Percentiles rank a stretch among this genome's conserved stretches.
Conservation (phyloP, 2,113 vertebrate species). For the Rhabdomys dilectus region DNA sequence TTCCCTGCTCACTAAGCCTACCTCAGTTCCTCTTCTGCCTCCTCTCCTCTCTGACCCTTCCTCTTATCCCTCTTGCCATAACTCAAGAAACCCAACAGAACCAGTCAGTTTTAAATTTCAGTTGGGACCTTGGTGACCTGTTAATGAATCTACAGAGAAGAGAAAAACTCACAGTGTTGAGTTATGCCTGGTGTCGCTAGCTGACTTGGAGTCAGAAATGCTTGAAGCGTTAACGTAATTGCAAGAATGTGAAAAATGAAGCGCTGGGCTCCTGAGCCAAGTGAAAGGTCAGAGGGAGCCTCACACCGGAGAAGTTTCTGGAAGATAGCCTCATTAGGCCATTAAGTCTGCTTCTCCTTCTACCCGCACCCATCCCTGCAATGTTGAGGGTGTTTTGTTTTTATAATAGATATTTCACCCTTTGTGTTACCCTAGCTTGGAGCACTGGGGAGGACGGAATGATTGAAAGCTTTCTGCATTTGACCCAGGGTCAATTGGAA, state of each 20-base stretch:
- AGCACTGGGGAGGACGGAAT: background rate
- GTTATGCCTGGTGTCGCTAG: conserved; percentile 94
- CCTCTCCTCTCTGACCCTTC: conserved; percentile 66
- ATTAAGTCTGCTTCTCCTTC: conserved; percentile 92
- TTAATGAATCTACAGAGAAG: conserved; percentile 93
- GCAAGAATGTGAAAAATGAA: conserved; percentile 99
- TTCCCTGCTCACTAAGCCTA: conserved; percentile 73
- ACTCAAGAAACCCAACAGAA: conserved; percentile 91
- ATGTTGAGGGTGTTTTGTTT: conserved; percentile 82
- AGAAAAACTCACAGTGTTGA: conserved; percentile 92
- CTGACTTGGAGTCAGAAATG: conserved; percentile 96
- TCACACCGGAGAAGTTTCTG: conserved; percentile 97
- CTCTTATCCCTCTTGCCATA: conserved; percentile 83
- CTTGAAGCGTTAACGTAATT: conserved; percentile 99
- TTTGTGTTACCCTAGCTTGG: conserved; percentile 70
- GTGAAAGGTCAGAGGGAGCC: conserved; percentile 96
- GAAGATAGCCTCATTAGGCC: conserved; percentile 98
- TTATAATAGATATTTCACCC: conserved; percentile 82
- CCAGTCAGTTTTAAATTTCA: conserved; percentile 92
- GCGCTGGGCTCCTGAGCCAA: conserved; percentile 95
- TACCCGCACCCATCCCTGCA: conserved; percentile 79
- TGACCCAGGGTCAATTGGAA: conserved; percentile 88
- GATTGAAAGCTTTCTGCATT: conserved; percentile 48
- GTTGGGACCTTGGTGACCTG: conserved; percentile 90
- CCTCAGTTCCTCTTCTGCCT: conserved; percentile 72